Base-by-base conservation (phyloP, 1,140 invertebrate species). In the Notospermus geniculatus region DNA sequence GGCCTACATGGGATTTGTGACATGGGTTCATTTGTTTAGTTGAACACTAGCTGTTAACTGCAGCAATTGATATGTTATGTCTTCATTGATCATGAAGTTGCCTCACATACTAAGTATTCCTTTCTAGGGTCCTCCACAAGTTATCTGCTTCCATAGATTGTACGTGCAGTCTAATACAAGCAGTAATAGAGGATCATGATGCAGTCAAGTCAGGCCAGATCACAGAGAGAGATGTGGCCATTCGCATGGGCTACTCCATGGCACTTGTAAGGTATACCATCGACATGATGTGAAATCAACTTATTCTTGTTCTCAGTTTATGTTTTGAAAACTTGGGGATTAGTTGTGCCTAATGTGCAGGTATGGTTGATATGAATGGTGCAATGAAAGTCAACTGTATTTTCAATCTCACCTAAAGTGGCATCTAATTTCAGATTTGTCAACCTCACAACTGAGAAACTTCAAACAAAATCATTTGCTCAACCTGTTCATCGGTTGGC, bases 351-450 rank as follows among this genome's bases (percentile, higher is more conserved):
- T n/a, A n/a, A n/a, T n/a, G n/a, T n/a, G n/a, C n/a, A n/a, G n/a
- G n/a, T n/a, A n/a, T n/a, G n/a, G n/a, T n/a, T n/a, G n/a, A n/a
- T n/a, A n/a, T n/a, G n/a, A n/a, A 19, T 13, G 19, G 11, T 43
- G 39, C 39, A 11, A 11, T 43, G 39, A 13, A 43, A 43, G 11
- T 43, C 39, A 19, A 11, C 39, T 43, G 11, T 43, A 11, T 43
- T 11, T 13, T 43, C 11, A 19, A 43, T 13, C 19, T 43, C 39
- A 43, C 19, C 39, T 13, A 19, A n/a, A n/a, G n/a, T n/a, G n/a
- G n/a, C n/a, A n/a, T n/a, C n/a, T n/a, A n/a, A 23, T 54, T 59
- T 1, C 56, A 70, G 68, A 52, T 70, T 70, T 63, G 66, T 70
- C 1, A 68, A 68, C 39, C 59, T 62, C 22, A 54, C 67, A 13